Conservation (phyloP, 2,113 vertebrate genomes). For the Catharus minimus region DNA sequence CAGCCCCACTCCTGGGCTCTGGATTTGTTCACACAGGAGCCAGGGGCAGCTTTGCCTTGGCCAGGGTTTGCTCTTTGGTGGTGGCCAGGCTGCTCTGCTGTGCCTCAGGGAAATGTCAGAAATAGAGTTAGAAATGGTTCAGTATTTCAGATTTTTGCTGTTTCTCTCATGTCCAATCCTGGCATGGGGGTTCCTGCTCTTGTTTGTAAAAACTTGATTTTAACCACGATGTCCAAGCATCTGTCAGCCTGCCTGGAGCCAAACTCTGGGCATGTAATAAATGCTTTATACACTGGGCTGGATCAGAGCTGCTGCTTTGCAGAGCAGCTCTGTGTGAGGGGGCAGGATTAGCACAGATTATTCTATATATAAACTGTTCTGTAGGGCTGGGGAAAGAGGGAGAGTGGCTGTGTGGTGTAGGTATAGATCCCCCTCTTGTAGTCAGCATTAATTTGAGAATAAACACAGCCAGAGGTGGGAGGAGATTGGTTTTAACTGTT, state of each 20-base stretch:
- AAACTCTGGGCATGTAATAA: neutral
- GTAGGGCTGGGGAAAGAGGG: neutral
- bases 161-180: neutral
- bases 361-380: constrained; percentile 29
- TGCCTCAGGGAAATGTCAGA: neutral
- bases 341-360: constrained; percentile 46
- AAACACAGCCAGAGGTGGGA: neutral
- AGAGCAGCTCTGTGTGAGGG: neutral
- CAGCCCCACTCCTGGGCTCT: neutral
- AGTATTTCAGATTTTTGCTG: neutral
- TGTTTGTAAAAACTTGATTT: neutral
- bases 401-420: neutral
- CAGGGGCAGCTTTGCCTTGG: neutral
- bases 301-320: neutral
- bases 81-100: neutral
- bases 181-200: neutral
- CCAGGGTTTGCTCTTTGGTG: neutral
- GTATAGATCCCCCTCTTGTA: neutral
- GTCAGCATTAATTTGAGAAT: neutral
- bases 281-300: neutral
- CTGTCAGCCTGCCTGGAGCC: neutral
- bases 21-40: neutral
- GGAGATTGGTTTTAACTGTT: neutral
- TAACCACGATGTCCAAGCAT: neutral
- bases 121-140: neutral